Evolutionary conservation across 64 coral and sea anemone species (phyloP).

Genomic region (Montipora efflorescens): DNA sequence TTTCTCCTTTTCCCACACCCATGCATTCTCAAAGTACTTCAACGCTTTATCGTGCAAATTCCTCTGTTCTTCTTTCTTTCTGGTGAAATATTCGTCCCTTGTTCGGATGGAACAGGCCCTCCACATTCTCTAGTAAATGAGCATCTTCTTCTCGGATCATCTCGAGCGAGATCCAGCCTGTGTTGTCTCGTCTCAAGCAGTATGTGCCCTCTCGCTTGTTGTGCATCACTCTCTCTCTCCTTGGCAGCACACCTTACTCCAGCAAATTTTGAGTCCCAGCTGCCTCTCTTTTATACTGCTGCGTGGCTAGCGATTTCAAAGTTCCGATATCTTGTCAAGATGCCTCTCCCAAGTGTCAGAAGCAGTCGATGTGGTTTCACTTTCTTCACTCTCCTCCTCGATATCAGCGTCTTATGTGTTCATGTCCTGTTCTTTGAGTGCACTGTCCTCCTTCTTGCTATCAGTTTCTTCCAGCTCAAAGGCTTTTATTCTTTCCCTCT

Average conservation of each 20-base stretch:
- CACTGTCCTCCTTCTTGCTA: background rate
- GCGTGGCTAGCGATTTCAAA: background rate
- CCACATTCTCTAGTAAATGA: background rate
- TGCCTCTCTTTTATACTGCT: background rate
- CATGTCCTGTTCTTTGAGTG: background rate
- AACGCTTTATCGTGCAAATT: background rate
- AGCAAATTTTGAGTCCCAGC: background rate
- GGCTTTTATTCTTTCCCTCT: background rate
- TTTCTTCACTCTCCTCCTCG: background rate
- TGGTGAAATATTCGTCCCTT: background rate
- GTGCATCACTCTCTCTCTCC: background rate
- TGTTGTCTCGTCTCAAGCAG: background rate
- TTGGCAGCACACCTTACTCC: background rate
- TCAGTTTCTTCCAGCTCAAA: background rate
- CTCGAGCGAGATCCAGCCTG: background rate
- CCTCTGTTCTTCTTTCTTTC: background rate
- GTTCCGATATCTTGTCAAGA: background rate
- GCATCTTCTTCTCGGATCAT: background rate
- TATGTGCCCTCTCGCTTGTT: background rate
- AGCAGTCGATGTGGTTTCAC: background rate
- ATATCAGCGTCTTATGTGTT: background rate
- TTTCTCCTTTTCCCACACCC: background rate
- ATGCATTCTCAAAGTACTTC: background rate
- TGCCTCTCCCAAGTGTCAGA: background rate
- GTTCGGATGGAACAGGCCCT: background rate